Conservation (phyloP, 2,888 invertebrate genomes). For the Temnothorax rugatulus region DNA sequence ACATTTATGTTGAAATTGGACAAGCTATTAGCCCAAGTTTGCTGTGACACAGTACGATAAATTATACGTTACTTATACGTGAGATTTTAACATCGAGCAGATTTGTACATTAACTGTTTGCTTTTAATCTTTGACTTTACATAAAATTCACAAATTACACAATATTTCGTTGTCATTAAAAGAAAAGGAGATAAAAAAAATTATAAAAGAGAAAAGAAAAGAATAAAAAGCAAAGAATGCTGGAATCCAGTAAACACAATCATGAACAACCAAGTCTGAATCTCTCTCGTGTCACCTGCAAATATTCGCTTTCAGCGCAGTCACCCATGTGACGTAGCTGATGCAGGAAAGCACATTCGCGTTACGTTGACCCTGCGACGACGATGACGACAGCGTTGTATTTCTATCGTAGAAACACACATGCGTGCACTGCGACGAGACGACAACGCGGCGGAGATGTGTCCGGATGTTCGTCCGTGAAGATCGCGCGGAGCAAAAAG, state of each 20-base stretch:
- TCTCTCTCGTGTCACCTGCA: conserved; percentile 56
- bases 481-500: conserved; percentile 66
- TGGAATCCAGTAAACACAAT: background rate
- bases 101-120: background rate
- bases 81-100: background rate
- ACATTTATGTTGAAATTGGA: background rate
- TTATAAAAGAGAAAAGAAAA: background rate
- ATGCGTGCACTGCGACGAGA: conserved; percentile 53
- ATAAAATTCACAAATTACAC: background rate
- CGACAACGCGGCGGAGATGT: conserved; percentile 41
- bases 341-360: conserved; percentile 61
- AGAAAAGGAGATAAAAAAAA: background rate
- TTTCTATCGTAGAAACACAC: conserved; percentile 69
- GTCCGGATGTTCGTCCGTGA: conserved; percentile 50
- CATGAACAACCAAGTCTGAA: background rate
- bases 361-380: conserved; percentile 72
- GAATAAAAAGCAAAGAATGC: background rate
- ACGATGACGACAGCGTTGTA: conserved; percentile 63
- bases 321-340: conserved; percentile 58
- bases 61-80: background rate
- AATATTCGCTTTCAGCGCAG: conserved; percentile 46
- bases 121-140: no score
- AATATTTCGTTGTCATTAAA: background rate
- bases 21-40: background rate
- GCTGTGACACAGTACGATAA: background rate